Conservation (phyloP, 2,113 vertebrate species). For the Suricata suricatta region DNA sequence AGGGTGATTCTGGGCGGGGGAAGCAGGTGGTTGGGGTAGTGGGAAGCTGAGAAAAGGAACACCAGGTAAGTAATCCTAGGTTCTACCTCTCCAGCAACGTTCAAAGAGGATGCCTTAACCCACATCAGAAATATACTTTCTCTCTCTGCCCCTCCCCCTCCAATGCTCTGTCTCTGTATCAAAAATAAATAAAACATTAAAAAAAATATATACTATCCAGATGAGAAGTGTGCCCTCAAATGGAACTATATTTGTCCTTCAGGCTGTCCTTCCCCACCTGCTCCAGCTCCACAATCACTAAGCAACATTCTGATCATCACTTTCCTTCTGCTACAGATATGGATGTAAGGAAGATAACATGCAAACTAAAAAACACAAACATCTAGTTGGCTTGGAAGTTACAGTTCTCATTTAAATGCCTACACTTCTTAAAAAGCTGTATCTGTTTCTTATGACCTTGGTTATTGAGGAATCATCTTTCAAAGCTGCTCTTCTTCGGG, state of each 20-base stretch:
- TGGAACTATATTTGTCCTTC: neutral
- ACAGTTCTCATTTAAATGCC: neutral
- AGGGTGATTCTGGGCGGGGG: neutral
- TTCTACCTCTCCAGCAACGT: neutral
- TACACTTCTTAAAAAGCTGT: neutral
- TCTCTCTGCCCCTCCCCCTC: too few relatives aligned
- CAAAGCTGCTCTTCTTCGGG: neutral
- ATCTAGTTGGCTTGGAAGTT: neutral
- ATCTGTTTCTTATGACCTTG: neutral
- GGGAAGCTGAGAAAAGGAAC: neutral
- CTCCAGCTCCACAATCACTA: neutral
- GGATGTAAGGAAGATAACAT: neutral
- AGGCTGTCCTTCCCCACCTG: neutral
- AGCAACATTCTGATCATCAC: neutral
- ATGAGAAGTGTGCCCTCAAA: neutral
- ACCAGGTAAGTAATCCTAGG: neutral
- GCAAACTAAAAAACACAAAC: neutral
- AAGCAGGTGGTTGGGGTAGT: neutral
- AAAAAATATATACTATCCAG: neutral
- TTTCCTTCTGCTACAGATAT: neutral
- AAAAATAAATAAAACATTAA: too few relatives aligned
- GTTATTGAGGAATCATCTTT: neutral
- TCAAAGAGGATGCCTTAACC: neutral
- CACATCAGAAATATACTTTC: neutral
- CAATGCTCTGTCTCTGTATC: too few relatives aligned